Evolutionary conservation across 1,140 invertebrate species (phyloP), one percentile per base, ranked within the genome.

Genomic region (Leucophenga varia): DNA sequence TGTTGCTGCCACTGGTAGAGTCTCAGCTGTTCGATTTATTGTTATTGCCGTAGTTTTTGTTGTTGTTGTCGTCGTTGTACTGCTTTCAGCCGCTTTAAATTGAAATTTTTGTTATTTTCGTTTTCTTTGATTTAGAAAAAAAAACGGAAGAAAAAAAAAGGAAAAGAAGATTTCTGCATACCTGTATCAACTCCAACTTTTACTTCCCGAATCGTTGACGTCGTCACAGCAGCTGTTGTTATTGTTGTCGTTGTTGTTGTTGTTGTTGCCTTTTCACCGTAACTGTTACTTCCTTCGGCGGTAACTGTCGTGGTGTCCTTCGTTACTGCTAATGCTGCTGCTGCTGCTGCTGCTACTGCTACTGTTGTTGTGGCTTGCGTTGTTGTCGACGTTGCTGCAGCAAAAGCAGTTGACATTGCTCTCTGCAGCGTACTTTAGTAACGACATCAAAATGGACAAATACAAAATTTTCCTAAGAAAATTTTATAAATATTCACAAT

Each of bases 361-460:
- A 46, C 30, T 38, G 52, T n/a, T 25, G 41, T n/a, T 40, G 57
- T 28, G n/a, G 46, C 30, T 30, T 39, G 44, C 25, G 40, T 48
- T 34, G 52, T 47, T 19, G 42, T 30, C 32, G 37, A 35, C 31
- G 51, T 37, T 25, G 55, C 41, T 28, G 56, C 44, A 58, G 63
- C 58, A 47, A 67, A 32, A 32, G 53, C 61, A 52, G 63, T 65
- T 52, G 63, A 65, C 63, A 65, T 65, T 52, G 50, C 59, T 67
- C 56, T 53, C 45, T 64, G 47, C 52, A 55, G 55, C 58, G 4
- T n/a, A n/a, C 31, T 34, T n/a, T 44, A 52, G 37, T 61, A 43
- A 58, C 61, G 46, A 56, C 37, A 59, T 34, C 52, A 53, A 65
- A 57, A 65, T 65, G 65, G 58, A 64, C 59, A 57, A 65, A 44